Percentiles rank a stretch among this genome's conserved stretches.
Evolutionary conservation across 2,113 vertebrate species (phyloP).

Genomic region (Macaca fascicularis): DNA sequence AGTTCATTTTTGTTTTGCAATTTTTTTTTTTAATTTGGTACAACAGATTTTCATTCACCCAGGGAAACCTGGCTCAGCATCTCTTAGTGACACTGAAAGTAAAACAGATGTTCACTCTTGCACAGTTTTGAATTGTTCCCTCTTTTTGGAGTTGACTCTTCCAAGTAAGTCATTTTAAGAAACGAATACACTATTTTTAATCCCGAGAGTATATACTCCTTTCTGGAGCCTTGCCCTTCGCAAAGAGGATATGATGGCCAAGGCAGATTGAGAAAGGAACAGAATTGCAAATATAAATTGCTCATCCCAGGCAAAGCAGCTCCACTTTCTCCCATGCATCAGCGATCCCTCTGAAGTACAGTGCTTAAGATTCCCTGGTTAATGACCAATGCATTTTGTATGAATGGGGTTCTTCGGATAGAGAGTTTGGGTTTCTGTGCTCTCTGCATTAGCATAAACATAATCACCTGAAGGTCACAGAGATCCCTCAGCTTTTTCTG

Average conservation of each 20-base stretch:
- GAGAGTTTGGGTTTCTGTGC: slow-evolving; percentile 72
- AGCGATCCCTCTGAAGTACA: background rate
- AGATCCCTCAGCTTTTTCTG: slow-evolving; percentile 73
- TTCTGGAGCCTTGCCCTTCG: slow-evolving; percentile 46
- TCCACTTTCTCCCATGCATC: slow-evolving; percentile 2
- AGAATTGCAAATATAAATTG: slow-evolving; percentile 62
- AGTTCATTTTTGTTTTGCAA: background rate
- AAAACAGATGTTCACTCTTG: background rate
- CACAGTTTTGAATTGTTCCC: background rate
- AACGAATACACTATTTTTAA: background rate
- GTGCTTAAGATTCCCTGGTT: slow-evolving; percentile 71
- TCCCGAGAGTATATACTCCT: background rate
- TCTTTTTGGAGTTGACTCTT: background rate
- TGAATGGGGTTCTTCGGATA: slow-evolving; percentile 74
- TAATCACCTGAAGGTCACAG: slow-evolving; percentile 83
- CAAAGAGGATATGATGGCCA: background rate
- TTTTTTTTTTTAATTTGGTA: background rate
- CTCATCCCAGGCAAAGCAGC: slow-evolving; percentile 68
- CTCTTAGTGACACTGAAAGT: background rate
- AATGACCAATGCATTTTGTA: slow-evolving; percentile 82
- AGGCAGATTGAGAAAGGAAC: slow-evolving; percentile 42
- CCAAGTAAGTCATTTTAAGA: slow-evolving; percentile 21
- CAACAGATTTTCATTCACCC: background rate
- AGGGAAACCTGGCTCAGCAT: background rate
- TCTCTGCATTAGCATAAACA: slow-evolving; percentile 81